These are phyloP conservation scores for Rhinogobius similis DNA, from an alignment of 2,113 vertebrate species.

Conservation along the genomic window DNA sequence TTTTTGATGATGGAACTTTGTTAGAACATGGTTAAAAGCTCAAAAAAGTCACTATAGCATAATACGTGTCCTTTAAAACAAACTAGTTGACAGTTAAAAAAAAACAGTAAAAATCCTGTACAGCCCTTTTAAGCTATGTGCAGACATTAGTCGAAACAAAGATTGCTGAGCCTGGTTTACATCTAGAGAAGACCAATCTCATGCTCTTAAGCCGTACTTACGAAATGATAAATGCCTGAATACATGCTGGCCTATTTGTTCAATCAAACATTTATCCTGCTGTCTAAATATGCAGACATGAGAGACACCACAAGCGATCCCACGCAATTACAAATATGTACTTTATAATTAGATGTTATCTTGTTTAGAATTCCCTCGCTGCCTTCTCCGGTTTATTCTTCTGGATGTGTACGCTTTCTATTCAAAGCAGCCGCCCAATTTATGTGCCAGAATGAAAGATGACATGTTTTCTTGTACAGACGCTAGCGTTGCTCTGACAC, in stretches of 20 bases:
- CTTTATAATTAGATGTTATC: slow-evolving; percentile 42
- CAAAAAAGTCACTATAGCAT: too few species aligned
- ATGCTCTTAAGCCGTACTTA: too few species aligned
- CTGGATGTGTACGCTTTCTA: slow-evolving; percentile 9
- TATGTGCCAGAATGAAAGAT: slow-evolving; percentile 26
- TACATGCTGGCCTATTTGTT: neutral
- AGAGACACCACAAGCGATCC: slow-evolving; percentile 12
- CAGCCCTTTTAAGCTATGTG: too few species aligned
- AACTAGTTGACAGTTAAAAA: too few species aligned
- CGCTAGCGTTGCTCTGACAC: slow-evolving; percentile 17
- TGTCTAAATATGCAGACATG: slow-evolving; percentile 18
- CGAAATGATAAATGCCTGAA: neutral
- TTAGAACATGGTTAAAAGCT: too few species aligned
- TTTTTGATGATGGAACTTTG: too few species aligned
- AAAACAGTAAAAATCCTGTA: too few species aligned
- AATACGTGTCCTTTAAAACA: too few species aligned
- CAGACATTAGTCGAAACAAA: too few species aligned
- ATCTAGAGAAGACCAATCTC: too few species aligned
- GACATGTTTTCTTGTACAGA: slow-evolving; percentile 3
- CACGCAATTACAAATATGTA: slow-evolving; percentile 16
- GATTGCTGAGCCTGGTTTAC: too few species aligned
- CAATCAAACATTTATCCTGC: slow-evolving; percentile 5
- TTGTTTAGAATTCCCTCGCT: slow-evolving; percentile 34
- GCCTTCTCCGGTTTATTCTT: slow-evolving; percentile 20
- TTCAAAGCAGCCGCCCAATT: slow-evolving; percentile 18